These are phyloP conservation scores for Papilio dardanus DNA, from an alignment of 1,140 invertebrate species.

Conservation along the genomic window DNA sequence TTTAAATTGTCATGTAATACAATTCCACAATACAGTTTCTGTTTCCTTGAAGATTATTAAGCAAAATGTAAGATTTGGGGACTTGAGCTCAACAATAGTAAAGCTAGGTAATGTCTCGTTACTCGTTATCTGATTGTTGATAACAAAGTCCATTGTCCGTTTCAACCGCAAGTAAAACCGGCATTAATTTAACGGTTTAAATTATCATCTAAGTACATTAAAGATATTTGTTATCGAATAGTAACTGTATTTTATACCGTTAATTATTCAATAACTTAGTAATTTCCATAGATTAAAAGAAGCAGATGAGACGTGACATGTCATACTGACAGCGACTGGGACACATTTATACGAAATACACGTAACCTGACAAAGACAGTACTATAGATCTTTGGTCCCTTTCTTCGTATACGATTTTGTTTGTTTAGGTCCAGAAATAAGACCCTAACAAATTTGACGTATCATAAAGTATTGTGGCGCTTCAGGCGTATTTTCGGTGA, in stretches of 20 bases:
- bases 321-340: no score
- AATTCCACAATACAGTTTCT: not conserved
- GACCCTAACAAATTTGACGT: no score
- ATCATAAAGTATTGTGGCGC: no score
- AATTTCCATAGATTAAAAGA: no score
- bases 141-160: constrained; percentile 22
- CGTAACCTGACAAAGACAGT: no score
- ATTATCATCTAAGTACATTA: not conserved
- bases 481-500: no score
- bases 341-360: no score
- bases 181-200: constrained; percentile 5
- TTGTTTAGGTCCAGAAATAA: no score
- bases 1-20: not conserved
- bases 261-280: not conserved
- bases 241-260: not conserved
- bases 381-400: no score
- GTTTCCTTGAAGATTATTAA: not conserved
- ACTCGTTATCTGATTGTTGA: constrained; percentile 30
- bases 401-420: no score
- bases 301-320: no score
- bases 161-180: not conserved
- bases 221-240: not conserved
- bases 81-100: constrained; percentile 11
- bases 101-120: constrained; percentile 19
- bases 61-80: constrained; percentile 12